Base-by-base conservation (phyloP, 1,140 invertebrate genomes). In the Chelonus insularis region DNA sequence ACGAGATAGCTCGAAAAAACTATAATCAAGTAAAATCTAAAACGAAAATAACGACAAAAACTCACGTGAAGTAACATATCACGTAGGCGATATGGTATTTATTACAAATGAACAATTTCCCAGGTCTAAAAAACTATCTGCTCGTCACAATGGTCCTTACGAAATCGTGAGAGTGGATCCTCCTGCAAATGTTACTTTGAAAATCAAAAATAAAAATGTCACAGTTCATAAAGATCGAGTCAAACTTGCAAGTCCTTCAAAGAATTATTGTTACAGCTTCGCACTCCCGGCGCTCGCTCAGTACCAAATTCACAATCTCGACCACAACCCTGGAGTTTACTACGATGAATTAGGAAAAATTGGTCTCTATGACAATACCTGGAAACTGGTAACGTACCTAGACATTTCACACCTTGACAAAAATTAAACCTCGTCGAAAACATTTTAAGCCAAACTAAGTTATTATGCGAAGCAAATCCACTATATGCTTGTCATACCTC, bases 21-120 rank as follows among this genome's bases (percentile, higher is more conserved):
- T 32, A 36, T n/a, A 32, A 47, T 29, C 12, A 23, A 36, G 34
- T n/a, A 2, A 61, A 61, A 55, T 6, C 11, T 1, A n/a, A n/a
- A n/a, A n/a, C n/a, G n/a, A n/a, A n/a, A n/a, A 54, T 54, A 34
- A 61, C 21, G 52, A 61, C 36, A 54, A 36, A 47, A 12, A 36
- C 16, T 4, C 39, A 8, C 52, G 47, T 36, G 8, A 18, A 6
- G 21, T 32, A 18, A 16, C 11, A 18, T 59, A 59, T 41, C 12
- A 43, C 8, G 36, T 48, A n/a, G 57, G 47, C 11, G 57, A 59
- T 18, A 4, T 8, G 34, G 47, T 59, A 3, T 59, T 4, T 34
- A 5, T 59, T 1, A 45, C 25, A 39, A 50, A 48, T 25, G 37
- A 59, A 18, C 12, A 59, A 55, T 34, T 55, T 12, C 12, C 52